Percentiles rank a stretch among this genome's conserved stretches.
Evolutionary conservation across 37 sponge, comb jelly and placozoan species (phyloP).

Genomic region (Beroe ovata): DNA sequence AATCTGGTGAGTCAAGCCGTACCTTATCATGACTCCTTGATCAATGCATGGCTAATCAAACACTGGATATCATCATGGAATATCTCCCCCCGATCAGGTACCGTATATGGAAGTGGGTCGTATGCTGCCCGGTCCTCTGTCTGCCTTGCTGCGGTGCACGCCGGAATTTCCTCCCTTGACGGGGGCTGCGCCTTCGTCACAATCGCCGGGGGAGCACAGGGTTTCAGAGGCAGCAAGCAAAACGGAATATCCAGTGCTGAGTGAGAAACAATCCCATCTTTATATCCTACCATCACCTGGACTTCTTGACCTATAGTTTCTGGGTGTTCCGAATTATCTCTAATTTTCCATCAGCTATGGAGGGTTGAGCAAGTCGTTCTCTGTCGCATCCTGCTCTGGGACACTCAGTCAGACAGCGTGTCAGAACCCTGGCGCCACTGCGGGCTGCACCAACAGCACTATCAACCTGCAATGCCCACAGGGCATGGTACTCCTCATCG

Average conservation of each 20-base stretch:
- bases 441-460: conserved; percentile 49
- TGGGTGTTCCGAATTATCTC: too few species aligned
- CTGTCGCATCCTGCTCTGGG: conserved; percentile 27
- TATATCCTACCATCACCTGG: too few species aligned
- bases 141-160: conserved; percentile 31
- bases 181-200: conserved; percentile 49
- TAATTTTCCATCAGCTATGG: conserved; percentile 44
- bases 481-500: conserved; percentile 61
- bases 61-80: too few species aligned
- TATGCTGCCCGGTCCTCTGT: conserved; percentile 62
- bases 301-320: too few species aligned
- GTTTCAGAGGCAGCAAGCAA: conserved; percentile 51
- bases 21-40: too few species aligned
- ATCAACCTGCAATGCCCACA: conserved; percentile 52
- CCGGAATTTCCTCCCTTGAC: conserved; percentile 3
- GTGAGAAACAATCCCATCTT: too few species aligned
- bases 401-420: conserved; percentile 7
- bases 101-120: conserved; percentile 38
- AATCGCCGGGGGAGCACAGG: conserved; percentile 3
- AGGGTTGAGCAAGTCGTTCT: conserved; percentile 34
- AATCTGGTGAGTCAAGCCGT: too few species aligned
- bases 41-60: too few species aligned
- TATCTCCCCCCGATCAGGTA: too few species aligned
- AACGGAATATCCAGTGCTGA: conserved; percentile 42
- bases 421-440: conserved; percentile 14